Percentiles rank a stretch among this genome's conserved stretches.
phyloP scores from a whole-genome alignment of 2,888 invertebrate genomes.

The Himalopsyche japonica region DNA sequence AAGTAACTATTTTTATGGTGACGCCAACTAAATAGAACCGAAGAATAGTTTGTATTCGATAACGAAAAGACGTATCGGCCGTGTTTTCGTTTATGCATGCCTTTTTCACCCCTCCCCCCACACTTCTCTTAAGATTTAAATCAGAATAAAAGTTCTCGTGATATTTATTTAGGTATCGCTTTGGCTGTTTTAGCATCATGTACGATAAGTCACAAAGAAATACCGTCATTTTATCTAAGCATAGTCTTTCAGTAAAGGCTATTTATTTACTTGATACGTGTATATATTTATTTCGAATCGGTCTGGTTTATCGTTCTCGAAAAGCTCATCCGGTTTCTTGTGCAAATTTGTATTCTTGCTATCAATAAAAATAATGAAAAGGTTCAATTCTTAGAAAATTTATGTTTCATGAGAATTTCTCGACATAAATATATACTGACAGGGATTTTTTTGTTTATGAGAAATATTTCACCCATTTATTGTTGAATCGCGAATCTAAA shows the following conservation, averaged over 20 bases:
- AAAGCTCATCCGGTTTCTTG: not conserved
- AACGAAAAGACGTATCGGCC: not conserved
- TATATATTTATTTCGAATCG: not conserved
- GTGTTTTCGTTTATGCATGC: not conserved
- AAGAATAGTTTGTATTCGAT: not conserved
- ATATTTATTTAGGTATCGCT: not conserved
- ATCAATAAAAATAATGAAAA: not conserved
- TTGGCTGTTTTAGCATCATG: not conserved
- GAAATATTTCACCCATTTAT: not conserved
- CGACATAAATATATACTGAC: not conserved
- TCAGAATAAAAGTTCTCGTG: not conserved
- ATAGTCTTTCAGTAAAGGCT: not conserved
- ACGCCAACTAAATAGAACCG: not conserved
- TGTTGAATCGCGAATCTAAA: not conserved
- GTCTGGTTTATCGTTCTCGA: not conserved
- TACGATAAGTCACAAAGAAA: not conserved
- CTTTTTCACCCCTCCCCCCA: not conserved
- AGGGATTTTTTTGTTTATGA: not conserved
- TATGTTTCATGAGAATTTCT: not conserved
- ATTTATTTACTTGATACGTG: not conserved
- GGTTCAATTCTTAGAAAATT: not conserved
- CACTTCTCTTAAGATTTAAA: not conserved
- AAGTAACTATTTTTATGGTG: not conserved
- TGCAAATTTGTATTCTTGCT: not conserved
- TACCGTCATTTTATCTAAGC: not conserved